A percentile compares a stretch with the other conserved stretches of the same genome.
phyloP scores from a whole-genome alignment of 2,888 invertebrate species.

The Lissonota sp. region DNA sequence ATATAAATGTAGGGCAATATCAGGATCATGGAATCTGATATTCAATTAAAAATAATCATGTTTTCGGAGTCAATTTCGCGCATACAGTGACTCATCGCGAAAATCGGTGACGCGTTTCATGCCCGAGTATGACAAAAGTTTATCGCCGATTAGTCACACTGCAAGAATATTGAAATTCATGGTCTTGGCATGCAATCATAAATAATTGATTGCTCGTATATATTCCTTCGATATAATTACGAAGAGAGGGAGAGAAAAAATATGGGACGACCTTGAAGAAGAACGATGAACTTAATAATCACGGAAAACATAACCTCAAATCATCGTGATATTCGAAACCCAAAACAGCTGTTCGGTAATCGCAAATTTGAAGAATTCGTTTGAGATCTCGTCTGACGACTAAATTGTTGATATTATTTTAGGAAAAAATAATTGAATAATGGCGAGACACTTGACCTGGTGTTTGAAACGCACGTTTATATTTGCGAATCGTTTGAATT shows the following conservation, averaged over 20 bases:
- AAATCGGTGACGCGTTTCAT: background rate
- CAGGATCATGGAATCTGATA: too few species aligned
- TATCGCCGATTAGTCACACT: background rate
- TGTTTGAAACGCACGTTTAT: constrained; percentile 33
- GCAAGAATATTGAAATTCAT: background rate
- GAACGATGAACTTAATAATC: constrained; percentile 6
- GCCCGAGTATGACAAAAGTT: background rate
- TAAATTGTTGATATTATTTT: too few species aligned
- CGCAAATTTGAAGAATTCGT: background rate
- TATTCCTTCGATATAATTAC: background rate
- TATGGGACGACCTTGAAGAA: background rate
- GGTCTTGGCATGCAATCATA: background rate
- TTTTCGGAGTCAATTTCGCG: too few species aligned
- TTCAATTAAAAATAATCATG: too few species aligned
- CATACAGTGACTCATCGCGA: too few species aligned
- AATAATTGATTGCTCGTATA: background rate
- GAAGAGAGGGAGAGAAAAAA: background rate
- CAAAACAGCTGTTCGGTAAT: background rate
- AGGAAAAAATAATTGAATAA: background rate
- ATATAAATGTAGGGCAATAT: too few species aligned
- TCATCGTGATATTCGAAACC: background rate
- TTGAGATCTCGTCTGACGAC: too few species aligned
- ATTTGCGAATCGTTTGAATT: constrained; percentile 9
- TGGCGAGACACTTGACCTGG: constrained; percentile 57
- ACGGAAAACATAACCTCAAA: constrained; percentile 49